These are phyloP conservation scores for Condylura cristata DNA, from an alignment of 2,113 vertebrate genomes.

Conservation along the genomic window DNA sequence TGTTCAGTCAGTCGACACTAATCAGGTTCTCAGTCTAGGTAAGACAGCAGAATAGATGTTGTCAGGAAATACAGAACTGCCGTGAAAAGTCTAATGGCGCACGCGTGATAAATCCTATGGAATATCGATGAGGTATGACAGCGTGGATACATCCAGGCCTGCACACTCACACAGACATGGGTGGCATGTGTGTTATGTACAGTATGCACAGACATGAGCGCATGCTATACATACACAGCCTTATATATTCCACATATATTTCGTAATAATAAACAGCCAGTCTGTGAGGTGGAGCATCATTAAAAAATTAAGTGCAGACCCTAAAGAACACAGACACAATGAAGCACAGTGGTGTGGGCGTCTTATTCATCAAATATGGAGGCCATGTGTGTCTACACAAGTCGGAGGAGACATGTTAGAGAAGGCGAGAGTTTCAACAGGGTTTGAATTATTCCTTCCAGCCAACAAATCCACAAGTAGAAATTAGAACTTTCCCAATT, in stretches of 20 bases:
- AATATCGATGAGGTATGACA: background rate
- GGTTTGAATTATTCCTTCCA: background rate
- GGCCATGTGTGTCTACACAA: background rate
- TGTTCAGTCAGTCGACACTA: background rate
- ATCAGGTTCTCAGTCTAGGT: background rate
- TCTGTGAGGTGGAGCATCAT: background rate
- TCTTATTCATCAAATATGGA: background rate
- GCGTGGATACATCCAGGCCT: background rate
- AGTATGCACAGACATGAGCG: too few relatives aligned
- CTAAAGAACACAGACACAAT: background rate
- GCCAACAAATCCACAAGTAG: background rate
- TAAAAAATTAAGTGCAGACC: background rate
- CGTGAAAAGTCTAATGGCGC: background rate
- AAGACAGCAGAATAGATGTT: background rate
- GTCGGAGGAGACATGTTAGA: background rate
- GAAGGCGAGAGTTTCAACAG: background rate
- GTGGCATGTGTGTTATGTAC: background rate
- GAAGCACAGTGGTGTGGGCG: background rate
- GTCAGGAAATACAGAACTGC: background rate
- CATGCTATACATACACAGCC: too few relatives aligned
- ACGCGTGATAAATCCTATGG: background rate
- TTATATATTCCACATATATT: background rate
- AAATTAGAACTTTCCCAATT: background rate
- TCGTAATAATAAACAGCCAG: background rate
- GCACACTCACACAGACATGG: background rate